phyloP scores from a whole-genome alignment of 1,140 invertebrate genomes.

The Colletes latitarsis region DNA sequence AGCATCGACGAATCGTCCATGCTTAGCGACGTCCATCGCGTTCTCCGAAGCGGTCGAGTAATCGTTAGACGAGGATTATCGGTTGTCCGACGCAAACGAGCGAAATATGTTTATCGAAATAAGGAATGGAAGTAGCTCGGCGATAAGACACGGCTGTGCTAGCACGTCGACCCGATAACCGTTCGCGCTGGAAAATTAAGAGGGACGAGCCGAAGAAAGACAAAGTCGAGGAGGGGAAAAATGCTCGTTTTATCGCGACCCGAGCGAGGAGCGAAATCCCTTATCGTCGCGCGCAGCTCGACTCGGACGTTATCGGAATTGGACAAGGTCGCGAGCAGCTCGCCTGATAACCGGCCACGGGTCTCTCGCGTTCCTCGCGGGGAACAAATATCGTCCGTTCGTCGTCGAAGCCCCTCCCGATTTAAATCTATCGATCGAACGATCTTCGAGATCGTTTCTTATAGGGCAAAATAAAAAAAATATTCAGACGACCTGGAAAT shows the following conservation, averaged over 20 bases:
- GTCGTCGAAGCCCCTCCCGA: no score
- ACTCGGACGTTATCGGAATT: slow-evolving; percentile 52
- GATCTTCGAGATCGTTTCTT: no score
- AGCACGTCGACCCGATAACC: slow-evolving; percentile 7
- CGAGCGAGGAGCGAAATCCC: slow-evolving; percentile 24
- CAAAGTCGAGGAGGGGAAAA: not conserved
- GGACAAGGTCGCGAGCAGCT: slow-evolving; percentile 52
- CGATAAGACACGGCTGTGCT: slow-evolving; percentile 2
- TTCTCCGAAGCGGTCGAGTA: not conserved
- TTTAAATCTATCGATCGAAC: no score
- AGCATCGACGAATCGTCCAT: not conserved
- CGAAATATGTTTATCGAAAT: slow-evolving; percentile 3
- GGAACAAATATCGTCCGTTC: not conserved
- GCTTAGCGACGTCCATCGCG: not conserved
- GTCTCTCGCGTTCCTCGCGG: slow-evolving; percentile 6
- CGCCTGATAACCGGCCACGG: slow-evolving; percentile 42
- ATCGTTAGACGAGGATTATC: not conserved
- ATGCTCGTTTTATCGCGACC: slow-evolving; percentile 7
- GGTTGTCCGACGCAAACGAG: not conserved
- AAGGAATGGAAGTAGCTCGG: not conserved
- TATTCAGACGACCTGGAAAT: no score
- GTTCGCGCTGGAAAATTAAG: not conserved
- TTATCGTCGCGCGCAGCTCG: slow-evolving; percentile 31
- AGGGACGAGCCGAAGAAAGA: not conserved
- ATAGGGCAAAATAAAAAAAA: no score